A percentile compares a stretch with the other conserved stretches of the same genome.
These are phyloP conservation scores for Teinopalpus imperialis DNA, from an alignment of 2,888 invertebrate species.

Conservation along the genomic window DNA sequence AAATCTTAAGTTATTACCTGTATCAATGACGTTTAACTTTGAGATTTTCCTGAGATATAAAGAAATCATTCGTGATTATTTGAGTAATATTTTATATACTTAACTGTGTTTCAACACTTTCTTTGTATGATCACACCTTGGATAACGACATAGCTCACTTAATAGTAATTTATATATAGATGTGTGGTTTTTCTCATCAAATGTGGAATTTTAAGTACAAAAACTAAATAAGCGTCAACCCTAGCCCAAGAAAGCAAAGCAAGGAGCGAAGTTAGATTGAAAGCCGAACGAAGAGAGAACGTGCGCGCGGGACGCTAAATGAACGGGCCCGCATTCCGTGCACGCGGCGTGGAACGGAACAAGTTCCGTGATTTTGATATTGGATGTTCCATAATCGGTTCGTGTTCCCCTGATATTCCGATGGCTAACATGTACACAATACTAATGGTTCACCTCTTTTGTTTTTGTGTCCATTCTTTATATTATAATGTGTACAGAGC, in stretches of 20 bases:
- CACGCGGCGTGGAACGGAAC: constrained; percentile 24
- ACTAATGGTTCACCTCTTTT: too few relatives aligned
- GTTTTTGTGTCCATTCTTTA: too few relatives aligned
- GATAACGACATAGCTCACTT: too few relatives aligned
- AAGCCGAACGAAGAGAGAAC: constrained; percentile 35
- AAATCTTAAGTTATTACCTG: too few relatives aligned
- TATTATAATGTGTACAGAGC: neutral
- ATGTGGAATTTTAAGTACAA: neutral
- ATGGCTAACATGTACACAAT: neutral
- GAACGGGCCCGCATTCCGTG: constrained; percentile 27
- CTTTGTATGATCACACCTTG: too few relatives aligned
- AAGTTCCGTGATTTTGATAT: constrained; percentile 22
- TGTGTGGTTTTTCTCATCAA: too few relatives aligned
- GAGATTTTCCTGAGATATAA: too few relatives aligned
- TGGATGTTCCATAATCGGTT: constrained; percentile 19
- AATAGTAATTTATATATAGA: too few relatives aligned
- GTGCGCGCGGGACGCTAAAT: constrained; percentile 32
- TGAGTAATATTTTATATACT: too few relatives aligned
- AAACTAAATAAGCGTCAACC: constrained; percentile 25
- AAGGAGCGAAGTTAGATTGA: constrained; percentile 31
- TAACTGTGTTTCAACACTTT: too few relatives aligned
- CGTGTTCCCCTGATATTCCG: constrained; percentile 4
- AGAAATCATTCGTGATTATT: too few relatives aligned
- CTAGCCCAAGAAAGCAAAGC: constrained; percentile 34
- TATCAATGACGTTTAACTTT: too few relatives aligned